Percentiles rank a stretch among this genome's conserved stretches.
phyloP scores from a whole-genome alignment of 2,888 invertebrate genomes.

The Cantharis rufa region DNA sequence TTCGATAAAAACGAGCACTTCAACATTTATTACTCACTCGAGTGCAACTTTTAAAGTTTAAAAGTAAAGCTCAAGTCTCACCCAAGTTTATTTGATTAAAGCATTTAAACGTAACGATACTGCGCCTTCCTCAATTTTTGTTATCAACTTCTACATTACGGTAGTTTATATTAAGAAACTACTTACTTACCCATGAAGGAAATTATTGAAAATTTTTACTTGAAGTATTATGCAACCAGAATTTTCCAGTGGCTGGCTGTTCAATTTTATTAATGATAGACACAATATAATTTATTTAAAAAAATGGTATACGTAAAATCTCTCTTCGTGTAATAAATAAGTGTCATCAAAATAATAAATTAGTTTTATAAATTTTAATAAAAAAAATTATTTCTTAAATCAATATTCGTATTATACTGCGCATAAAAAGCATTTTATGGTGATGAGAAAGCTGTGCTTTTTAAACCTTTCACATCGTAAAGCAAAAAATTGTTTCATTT shows the following conservation, averaged over 20 bases:
- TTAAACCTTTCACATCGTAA: neutral
- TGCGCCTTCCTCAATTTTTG: neutral
- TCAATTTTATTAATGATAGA: neutral
- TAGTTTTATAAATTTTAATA: neutral
- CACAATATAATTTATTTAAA: neutral
- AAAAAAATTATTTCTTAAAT: neutral
- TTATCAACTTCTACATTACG: neutral
- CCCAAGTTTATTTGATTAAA: neutral
- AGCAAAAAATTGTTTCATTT: neutral
- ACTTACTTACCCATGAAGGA: neutral
- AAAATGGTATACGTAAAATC: neutral
- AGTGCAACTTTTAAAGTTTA: neutral
- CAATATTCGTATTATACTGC: neutral
- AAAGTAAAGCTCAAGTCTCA: neutral
- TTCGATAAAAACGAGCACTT: neutral
- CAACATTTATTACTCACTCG: neutral
- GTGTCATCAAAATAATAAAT: neutral
- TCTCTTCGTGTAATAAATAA: neutral
- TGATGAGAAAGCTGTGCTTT: neutral
- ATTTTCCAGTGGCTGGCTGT: neutral
- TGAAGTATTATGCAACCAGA: neutral
- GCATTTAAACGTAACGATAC: neutral
- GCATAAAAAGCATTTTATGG: neutral
- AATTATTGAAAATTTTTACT: neutral
- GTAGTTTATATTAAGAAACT: neutral